Evolutionary conservation across 2,113 vertebrate genomes (phyloP), one percentile per base, ranked within the genome.

Genomic region (Xiphophorus maculatus): DNA sequence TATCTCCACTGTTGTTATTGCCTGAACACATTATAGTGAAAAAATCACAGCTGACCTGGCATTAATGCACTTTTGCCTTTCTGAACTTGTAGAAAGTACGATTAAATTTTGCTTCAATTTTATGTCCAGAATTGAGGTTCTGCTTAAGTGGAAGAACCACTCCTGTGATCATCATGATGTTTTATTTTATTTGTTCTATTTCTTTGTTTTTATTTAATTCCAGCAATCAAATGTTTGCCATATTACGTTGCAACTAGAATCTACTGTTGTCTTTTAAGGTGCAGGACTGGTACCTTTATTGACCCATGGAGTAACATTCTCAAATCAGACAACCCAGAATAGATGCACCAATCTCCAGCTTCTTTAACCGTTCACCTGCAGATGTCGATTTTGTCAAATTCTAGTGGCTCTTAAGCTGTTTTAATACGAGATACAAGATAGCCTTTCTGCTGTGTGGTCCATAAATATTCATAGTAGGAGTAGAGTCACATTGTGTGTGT

Each of bases 1-100:
- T 85, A 73, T 73, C 64, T 87, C 80, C 80, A 48, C 64, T 70
- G 65, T 79, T 77, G 30, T 75, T 74, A 71, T 58, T 73, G 65
- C 62, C 66, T 80, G 28, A 78, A 48, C 79, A 25, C 27, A 64
- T 69, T 68, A 63, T 76, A 80, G 69, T 71, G 32, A 74, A 64
- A 44, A 54, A 69, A 83, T 71, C 32, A 22, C 28, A 71, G 27
- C 28, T 42, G 40, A 48, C 17, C 5, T 66, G 44, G 69, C 29
- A 58, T 60, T 14, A 64, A 73, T 9, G 51, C 25, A n/a, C 0
- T 10, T 61, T 19, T 42, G 19, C 58, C 69, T 58, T 58, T n/a
- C 51, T 58, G 51, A 60, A 63, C 33, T 60, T 70, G 28, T 63
- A 74, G 29, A 15, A 19, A 27, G 28, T 5, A 48, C 25, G 10